phyloP scores from a whole-genome alignment of 2,888 invertebrate species.

The Noctua comes region DNA sequence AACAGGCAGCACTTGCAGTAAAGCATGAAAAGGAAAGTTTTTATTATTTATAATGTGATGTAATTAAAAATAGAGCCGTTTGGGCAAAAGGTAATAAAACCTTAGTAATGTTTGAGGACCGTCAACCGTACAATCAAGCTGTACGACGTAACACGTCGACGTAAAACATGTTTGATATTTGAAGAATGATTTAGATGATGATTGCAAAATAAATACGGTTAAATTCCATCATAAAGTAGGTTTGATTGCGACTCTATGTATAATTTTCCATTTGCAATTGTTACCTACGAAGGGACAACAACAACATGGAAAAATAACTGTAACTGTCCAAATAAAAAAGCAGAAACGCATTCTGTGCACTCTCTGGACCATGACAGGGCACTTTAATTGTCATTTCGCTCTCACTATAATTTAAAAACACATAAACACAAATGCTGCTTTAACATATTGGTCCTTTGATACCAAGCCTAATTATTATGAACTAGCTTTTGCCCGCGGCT shows the following conservation, averaged over 20 bases:
- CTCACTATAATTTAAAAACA: conserved; percentile 17
- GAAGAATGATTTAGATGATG: conserved; percentile 45
- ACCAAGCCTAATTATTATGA: conserved; percentile 4
- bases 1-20: conserved; percentile 1
- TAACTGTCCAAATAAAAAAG: conserved; percentile 34
- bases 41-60: neutral
- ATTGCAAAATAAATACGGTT: conserved; percentile 43
- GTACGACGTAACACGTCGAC: neutral
- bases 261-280: conserved; percentile 31
- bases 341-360: conserved; percentile 30
- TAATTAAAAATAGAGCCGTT: neutral
- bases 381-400: conserved; percentile 41
- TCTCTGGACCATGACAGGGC: conserved; percentile 42
- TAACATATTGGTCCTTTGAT: conserved; percentile 14
- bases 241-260: conserved; percentile 19
- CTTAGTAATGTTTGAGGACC: conserved; percentile 13
- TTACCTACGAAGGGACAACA: conserved; percentile 2
- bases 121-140: conserved; percentile 20
- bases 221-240: conserved; percentile 6
- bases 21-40: conserved; percentile 11
- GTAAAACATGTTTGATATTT: conserved; percentile 44
- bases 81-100: conserved; percentile 16
- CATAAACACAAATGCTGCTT: neutral
- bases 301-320: conserved; percentile 3
- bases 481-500: too few species aligned